Conservation (phyloP, 2,888 invertebrate species). For the Cosmia trapezina region DNA sequence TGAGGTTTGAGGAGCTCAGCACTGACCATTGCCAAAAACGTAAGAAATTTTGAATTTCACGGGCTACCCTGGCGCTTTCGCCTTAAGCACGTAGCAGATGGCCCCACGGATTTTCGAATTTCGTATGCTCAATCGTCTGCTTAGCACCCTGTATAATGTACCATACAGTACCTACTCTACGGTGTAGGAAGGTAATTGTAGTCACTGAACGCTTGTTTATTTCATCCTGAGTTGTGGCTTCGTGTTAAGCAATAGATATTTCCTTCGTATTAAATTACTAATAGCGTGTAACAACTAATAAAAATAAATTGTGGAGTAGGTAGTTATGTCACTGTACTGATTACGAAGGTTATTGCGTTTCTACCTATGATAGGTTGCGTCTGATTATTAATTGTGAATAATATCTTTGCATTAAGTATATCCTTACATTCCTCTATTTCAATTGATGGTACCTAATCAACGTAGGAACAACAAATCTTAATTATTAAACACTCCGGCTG, state of each 20-base stretch:
- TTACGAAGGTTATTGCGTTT: slow-evolving; percentile 66
- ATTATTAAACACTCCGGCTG: background rate
- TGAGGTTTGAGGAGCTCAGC: no score
- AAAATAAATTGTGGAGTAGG: slow-evolving; percentile 71
- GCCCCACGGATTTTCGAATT: no score
- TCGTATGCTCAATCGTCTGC: no score
- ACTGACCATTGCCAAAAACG: no score
- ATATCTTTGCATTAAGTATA: slow-evolving; percentile 34
- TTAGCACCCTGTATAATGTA: no score
- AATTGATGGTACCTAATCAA: slow-evolving; percentile 13
- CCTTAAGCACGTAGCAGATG: no score
- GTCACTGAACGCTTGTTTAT: slow-evolving; percentile 34
- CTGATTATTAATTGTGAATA: slow-evolving; percentile 49
- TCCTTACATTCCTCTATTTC: slow-evolving; percentile 6
- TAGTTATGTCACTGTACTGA: slow-evolving; percentile 64
- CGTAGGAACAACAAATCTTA: background rate
- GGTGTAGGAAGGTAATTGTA: slow-evolving; percentile 23
- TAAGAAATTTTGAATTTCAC: no score
- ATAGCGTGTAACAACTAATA: slow-evolving; percentile 67
- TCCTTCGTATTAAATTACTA: slow-evolving; percentile 67
- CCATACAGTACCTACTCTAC: background rate
- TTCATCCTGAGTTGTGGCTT: slow-evolving; percentile 45
- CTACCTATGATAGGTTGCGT: slow-evolving; percentile 33
- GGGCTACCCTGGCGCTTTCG: no score
- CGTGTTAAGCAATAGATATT: slow-evolving; percentile 57